Evolutionary conservation across 2,888 invertebrate species (phyloP).

Genomic region (Brachyptera putata): DNA sequence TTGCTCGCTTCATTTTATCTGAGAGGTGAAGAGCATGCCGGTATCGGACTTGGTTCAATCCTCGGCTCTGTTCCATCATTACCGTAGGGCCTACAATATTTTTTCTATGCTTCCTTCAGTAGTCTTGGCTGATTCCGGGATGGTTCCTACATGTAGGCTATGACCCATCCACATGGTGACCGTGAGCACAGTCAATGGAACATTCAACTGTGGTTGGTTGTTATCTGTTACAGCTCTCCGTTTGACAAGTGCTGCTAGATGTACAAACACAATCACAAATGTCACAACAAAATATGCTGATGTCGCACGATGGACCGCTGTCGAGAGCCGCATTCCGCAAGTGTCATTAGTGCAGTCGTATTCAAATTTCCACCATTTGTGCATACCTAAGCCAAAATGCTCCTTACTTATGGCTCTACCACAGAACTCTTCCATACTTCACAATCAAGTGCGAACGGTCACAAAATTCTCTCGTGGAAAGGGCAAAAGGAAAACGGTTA

Average conservation of each 20-base stretch:
- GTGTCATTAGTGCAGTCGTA: background rate
- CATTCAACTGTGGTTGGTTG: too few species aligned
- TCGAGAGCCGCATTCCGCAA: background rate
- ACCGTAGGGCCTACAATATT: too few species aligned
- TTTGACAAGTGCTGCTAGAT: background rate
- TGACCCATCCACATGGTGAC: too few species aligned
- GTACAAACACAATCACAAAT: background rate
- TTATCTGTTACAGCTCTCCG: constrained; percentile 4
- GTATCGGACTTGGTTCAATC: too few species aligned
- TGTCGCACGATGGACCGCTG: background rate
- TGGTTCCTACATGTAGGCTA: too few species aligned
- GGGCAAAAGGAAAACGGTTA: constrained; percentile 72
- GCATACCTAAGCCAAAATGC: background rate
- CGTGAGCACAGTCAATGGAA: too few species aligned
- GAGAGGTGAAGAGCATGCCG: too few species aligned
- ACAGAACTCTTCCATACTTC: background rate
- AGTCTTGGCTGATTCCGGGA: too few species aligned
- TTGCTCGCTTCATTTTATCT: too few species aligned
- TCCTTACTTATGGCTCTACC: background rate
- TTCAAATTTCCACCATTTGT: background rate
- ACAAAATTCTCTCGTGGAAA: constrained; percentile 67
- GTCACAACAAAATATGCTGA: background rate
- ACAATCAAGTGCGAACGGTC: constrained; percentile 51
- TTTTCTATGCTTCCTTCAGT: too few species aligned
- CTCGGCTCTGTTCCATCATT: too few species aligned